Conservation (phyloP, 2,797 vertebrate genomes). For the Danio aesculapii region DNA sequence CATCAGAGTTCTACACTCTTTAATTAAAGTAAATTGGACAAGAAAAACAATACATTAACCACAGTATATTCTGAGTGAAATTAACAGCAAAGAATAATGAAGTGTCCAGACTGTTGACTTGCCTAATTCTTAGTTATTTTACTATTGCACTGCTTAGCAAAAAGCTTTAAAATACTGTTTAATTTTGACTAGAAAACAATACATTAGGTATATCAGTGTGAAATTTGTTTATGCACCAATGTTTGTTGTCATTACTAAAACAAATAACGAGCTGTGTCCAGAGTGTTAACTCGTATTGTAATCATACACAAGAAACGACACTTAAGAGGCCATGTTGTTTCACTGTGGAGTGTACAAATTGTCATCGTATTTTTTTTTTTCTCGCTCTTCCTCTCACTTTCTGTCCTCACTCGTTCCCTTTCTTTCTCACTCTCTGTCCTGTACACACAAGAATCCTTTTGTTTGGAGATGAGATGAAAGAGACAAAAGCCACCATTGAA, state of each 20-base stretch:
- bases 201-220: too few relatives aligned
- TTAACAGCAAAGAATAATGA: background rate
- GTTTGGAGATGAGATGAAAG: slow-evolving; percentile 79
- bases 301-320: background rate
- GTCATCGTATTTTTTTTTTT: slow-evolving; percentile 55
- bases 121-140: too few relatives aligned
- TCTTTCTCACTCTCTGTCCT: slow-evolving; percentile 65
- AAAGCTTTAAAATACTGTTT: too few relatives aligned
- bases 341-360: slow-evolving; percentile 32
- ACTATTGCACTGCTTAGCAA: background rate
- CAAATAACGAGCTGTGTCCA: too few relatives aligned
- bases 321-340: background rate
- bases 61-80: too few relatives aligned
- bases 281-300: too few relatives aligned
- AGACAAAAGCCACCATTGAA: slow-evolving; percentile 86
- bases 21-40: too few relatives aligned
- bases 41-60: too few relatives aligned
- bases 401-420: slow-evolving; percentile 62
- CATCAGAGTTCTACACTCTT: too few relatives aligned
- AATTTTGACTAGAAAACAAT: too few relatives aligned
- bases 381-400: slow-evolving; percentile 67
- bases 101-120: background rate
- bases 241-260: too few relatives aligned
- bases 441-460: slow-evolving; percentile 82
- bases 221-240: too few relatives aligned